Base-by-base conservation (phyloP, 2,113 vertebrate species). In the Alouatta palliata region DNA sequence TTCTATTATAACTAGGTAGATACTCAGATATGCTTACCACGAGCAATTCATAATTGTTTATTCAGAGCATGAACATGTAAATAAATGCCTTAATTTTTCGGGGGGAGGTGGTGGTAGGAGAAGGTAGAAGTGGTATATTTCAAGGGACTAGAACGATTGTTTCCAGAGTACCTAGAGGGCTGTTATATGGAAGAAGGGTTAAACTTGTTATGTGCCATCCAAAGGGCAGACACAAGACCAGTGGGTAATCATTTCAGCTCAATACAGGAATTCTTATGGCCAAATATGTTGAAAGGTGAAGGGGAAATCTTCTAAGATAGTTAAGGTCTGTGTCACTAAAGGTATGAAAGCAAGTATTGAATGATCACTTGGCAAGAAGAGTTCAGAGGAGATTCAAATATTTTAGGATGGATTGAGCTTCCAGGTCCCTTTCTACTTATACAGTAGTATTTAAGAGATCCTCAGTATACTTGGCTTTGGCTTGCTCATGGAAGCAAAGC, bases 401-500 rank as follows among this genome's bases (percentile, higher is more conserved):
- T 82, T 10, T 25, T 47, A 88, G 47, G 45, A 81, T 13, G 77
- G 30, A 23, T 0, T 3, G 54, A 25, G 7, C 14, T 76, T 94
- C 25, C 8, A 6, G 86, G 56, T 27, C 49, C 45, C 14, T 84
- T 80, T 56, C 43, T 71, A 21, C 13, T 32, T 56, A 14, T 3
- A 40, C 5, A 2, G 35, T 45, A 14, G n/a, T 14, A 45, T 45
- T 47, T 66, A 66, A 37, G 58, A 94, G 56, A 23, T 52, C 32
- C 64, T 75, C 8, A 17, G 17, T 58, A 2, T n/a, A 9, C 2
- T 8, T 86, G 85, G 20, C 52, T n/a, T 40, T 94, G 85, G 40
- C 43, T 64, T n/a, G 47, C 20, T 95, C 70, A 77, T 82, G 19
- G 64, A 64, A 92, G 20, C 8, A 45, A 90, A 95, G 11, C 37